Conservation (phyloP, 1,140 invertebrate genomes). For the Ladona fulva region DNA sequence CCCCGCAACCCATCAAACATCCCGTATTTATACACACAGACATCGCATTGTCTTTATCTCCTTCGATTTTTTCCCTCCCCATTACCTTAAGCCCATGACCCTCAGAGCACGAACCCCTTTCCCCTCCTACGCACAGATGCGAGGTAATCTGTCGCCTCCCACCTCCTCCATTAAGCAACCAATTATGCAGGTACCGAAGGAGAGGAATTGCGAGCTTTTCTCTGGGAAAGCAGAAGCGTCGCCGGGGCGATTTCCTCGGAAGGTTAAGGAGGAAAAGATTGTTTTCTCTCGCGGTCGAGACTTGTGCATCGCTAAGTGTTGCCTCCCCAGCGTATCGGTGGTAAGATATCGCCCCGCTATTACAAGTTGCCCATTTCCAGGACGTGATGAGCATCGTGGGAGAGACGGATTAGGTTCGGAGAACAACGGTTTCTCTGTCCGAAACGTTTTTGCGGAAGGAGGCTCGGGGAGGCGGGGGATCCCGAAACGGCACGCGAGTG, state of each 20-base stretch:
- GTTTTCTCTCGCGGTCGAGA: too few species aligned
- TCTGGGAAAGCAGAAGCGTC: too few species aligned
- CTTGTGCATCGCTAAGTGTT: too few species aligned
- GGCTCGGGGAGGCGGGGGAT: neutral
- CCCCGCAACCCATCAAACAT: neutral
- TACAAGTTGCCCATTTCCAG: neutral
- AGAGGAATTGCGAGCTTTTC: neutral
- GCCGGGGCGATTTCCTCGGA: too few species aligned
- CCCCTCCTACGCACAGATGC: neutral
- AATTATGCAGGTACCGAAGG: neutral
- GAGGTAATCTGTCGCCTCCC: neutral
- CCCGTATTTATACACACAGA: neutral
- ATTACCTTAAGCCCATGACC: neutral
- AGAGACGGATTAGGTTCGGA: neutral
- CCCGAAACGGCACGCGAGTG: neutral
- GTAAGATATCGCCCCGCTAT: neutral
- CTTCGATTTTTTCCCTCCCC: neutral
- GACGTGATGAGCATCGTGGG: neutral
- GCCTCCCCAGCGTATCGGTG: neutral
- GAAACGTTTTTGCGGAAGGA: neutral
- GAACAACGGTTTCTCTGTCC: neutral
- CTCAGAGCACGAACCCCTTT: neutral
- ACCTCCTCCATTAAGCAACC: neutral
- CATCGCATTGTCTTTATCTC: neutral
- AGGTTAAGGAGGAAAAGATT: too few species aligned